Base-by-base conservation (phyloP, 2,888 invertebrate genomes). In the Microctonus hyperodae region DNA sequence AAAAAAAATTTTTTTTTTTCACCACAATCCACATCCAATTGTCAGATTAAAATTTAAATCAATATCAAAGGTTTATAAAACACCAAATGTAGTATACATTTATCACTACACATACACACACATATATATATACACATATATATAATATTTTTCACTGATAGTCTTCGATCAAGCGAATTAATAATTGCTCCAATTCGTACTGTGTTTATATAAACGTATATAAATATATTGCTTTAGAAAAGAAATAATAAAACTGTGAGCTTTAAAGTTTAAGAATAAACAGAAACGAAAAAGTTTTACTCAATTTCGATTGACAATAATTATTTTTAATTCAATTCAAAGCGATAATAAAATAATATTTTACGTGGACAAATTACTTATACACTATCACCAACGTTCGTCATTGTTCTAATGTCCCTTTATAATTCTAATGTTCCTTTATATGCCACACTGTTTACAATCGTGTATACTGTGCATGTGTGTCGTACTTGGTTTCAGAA, bases 371-470 rank as follows among this genome's bases (percentile, higher is more conserved):
- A 31, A 25, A 28, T 59, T 44, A 16, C 16, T n/a, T n/a, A n/a
- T n/a, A n/a, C n/a, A n/a, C n/a, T 16, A 44, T 44, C 1, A 44
- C 44, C 44, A 37, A 25, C 28, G 44, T 11, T 25, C 22, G 37
- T 58, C 16, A 31, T 44, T 44, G 59, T 28, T 22, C 28, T 59
- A 59, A 48, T 59, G 59, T 65, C 59, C 66, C 69, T 64, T 61
- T 62, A 33, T n/a, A n/a, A n/a, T 28, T 22, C 28, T 59, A 59
- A 48, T 59, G 59, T 65, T 62, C 66, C 69, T 64, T 35, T 61
- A n/a, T n/a, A n/a, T n/a, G n/a, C n/a, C 58, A 33, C 48, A 31
- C 20, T n/a, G 51, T 56, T 48, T 35, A 64, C 69, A 65, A 67
- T 5, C 28, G 65, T 70, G 71, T 66, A 40, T 13, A 5, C 37